Conservation (phyloP, 2,113 vertebrate genomes). For the Oryzias curvinotus region DNA sequence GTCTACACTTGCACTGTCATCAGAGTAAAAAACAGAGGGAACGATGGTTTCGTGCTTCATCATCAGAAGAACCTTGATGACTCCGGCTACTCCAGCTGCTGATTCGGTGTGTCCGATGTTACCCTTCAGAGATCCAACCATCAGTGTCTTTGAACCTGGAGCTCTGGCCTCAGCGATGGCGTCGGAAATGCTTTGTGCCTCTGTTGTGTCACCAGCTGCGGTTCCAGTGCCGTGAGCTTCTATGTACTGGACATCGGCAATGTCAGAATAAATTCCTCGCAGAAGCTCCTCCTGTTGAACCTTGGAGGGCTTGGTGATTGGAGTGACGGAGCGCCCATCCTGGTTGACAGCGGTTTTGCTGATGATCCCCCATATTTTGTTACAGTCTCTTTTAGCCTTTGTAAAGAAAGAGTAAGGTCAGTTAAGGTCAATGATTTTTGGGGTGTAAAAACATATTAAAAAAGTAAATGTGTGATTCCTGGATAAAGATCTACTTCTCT, state of each 20-base stretch:
- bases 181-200: slow-evolving; percentile 78
- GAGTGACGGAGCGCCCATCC: slow-evolving; percentile 74
- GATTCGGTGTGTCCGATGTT: slow-evolving; percentile 87
- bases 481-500: no score
- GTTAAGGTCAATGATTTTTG: no score
- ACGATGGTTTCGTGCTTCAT: slow-evolving; percentile 84
- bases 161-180: slow-evolving; percentile 70
- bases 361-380: slow-evolving; percentile 84
- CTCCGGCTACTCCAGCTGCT: slow-evolving; percentile 82
- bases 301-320: slow-evolving; percentile 81
- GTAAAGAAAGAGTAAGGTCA: not conserved
- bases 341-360: slow-evolving; percentile 81
- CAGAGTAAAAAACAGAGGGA: slow-evolving; percentile 83
- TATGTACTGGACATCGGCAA: slow-evolving; percentile 78
- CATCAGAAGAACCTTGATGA: slow-evolving; percentile 91
- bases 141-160: slow-evolving; percentile 53
- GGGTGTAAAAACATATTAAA: no score
- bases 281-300: slow-evolving; percentile 80
- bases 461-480: no score
- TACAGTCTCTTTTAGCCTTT: slow-evolving; percentile 79
- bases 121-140: slow-evolving; percentile 83
- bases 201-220: slow-evolving; percentile 76
- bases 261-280: slow-evolving; percentile 78
- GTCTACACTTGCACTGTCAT: slow-evolving; percentile 76
- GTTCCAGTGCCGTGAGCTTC: slow-evolving; percentile 86